A percentile compares a stretch with the other conserved stretches of the same genome.
These are phyloP conservation scores for Seriola quinqueradiata DNA, from an alignment of 2,113 vertebrate genomes.

Conservation along the genomic window DNA sequence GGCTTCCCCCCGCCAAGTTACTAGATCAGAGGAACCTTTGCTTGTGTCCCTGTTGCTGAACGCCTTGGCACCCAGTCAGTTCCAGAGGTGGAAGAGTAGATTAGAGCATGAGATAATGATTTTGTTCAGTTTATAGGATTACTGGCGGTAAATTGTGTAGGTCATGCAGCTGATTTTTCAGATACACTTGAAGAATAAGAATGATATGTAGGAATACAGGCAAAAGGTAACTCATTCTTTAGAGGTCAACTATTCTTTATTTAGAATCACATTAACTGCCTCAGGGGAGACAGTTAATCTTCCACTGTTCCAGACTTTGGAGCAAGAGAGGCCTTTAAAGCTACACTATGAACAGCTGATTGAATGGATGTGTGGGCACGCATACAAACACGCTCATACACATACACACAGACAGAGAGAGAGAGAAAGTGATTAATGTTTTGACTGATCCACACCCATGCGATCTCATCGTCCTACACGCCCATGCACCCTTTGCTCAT, in stretches of 20 bases:
- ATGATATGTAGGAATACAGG: conserved; percentile 7
- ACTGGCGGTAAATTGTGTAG: background rate
- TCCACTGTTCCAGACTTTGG: conserved; percentile 26
- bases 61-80: conserved; percentile 42
- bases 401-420: conserved; percentile 3
- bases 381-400: conserved; percentile 12
- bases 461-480: conserved; percentile 43
- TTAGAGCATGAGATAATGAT: conserved; percentile 28
- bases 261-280: conserved; percentile 43
- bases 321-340: conserved; percentile 39
- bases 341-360: conserved; percentile 34
- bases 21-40: conserved; percentile 50
- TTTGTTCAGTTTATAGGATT: conserved; percentile 30
- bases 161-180: background rate
- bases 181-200: background rate
- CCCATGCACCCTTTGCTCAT: conserved; percentile 27
- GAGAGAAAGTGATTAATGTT: conserved; percentile 51
- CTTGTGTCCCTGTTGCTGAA: conserved; percentile 43
- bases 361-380: conserved; percentile 18
- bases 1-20: conserved; percentile 33
- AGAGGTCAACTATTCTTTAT: conserved; percentile 39
- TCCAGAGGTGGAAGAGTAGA: conserved; percentile 22
- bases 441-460: conserved; percentile 51
- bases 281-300: conserved; percentile 46
- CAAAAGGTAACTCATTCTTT: conserved; percentile 29